Base-by-base conservation (phyloP, 2,888 invertebrate genomes). In the Meta bourneti region DNA sequence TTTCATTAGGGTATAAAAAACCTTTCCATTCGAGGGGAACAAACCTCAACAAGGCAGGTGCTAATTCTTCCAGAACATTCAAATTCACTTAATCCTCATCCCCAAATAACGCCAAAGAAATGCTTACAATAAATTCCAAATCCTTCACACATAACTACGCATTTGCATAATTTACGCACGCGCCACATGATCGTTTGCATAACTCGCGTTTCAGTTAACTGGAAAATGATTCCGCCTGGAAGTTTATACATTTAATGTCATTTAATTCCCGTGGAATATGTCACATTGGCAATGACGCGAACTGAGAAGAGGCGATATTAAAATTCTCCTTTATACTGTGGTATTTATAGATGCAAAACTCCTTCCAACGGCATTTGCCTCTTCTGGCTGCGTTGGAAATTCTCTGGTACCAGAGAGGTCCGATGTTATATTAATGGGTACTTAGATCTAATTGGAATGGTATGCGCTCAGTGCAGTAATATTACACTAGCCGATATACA, bases 91-190 rank as follows among this genome's bases (percentile, higher is more conserved):
- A 19, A 51, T n/a, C 20, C 20, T 34, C 13, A 20, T 6, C 13
- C 54, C 34, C 79, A 79, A 79, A 34, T 13, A 1, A n/a, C 79
- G 6, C 34, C 19, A 61, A 61, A 11, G 61, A 61, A 79, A 11
- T 61, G 19, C n/a, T 61, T 7, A 20, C 61, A 8, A 49, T 54
- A 61, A 16, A 19, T 11, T 19, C 20, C 9, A 61, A 79, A 61
- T 61, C 61, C 54, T 16, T 34, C 34, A 9, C 61, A 1, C 13
- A 7, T 16, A 1, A 34, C 34, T 54, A 4, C 19, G 13, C 11
- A 61, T 79, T 61, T 79, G 61, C 79, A 79, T 79, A 79, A 79
- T 79, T 7, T 48, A 79, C 54, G 54, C 79, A 79, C 20, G 7
- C 7, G 16, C 61, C 5, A 20, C 13, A 20, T 2, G 61, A 16